Evolutionary conservation across 2,888 invertebrate genomes (phyloP).

Genomic region (Papilio gigon): DNA sequence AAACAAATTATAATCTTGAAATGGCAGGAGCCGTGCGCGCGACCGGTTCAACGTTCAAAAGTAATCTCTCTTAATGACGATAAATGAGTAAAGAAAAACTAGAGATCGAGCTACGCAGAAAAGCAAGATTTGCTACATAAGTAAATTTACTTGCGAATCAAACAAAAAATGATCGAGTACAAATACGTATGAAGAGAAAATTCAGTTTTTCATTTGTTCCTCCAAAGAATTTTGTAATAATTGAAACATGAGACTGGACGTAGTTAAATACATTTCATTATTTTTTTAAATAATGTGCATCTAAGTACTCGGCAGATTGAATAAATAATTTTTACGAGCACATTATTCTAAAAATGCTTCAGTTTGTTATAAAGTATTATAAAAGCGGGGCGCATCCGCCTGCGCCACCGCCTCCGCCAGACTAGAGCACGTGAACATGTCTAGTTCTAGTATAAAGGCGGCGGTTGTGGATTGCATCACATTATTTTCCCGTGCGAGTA

Average conservation of each 20-base stretch:
- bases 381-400: background rate
- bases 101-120: background rate
- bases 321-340: conserved; percentile 9
- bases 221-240: background rate
- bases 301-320: background rate
- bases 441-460: conserved; percentile 2
- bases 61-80: too few relatives aligned
- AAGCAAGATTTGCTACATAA: background rate
- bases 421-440: conserved; percentile 29
- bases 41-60: too few relatives aligned
- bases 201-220: background rate
- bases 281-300: too few relatives aligned
- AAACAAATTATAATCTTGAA: too few relatives aligned
- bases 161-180: background rate
- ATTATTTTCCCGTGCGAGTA: conserved; percentile 34
- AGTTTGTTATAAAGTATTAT: conserved; percentile 22
- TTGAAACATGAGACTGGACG: background rate
- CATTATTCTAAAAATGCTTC: background rate
- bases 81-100: background rate
- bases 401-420: background rate
- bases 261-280: background rate
- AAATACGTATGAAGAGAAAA: background rate
- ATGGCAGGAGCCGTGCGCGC: too few relatives aligned
- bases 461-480: conserved; percentile 30
- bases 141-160: background rate